Conservation (phyloP, 2,113 vertebrate genomes). For the Aptenodytes forsteri region DNA sequence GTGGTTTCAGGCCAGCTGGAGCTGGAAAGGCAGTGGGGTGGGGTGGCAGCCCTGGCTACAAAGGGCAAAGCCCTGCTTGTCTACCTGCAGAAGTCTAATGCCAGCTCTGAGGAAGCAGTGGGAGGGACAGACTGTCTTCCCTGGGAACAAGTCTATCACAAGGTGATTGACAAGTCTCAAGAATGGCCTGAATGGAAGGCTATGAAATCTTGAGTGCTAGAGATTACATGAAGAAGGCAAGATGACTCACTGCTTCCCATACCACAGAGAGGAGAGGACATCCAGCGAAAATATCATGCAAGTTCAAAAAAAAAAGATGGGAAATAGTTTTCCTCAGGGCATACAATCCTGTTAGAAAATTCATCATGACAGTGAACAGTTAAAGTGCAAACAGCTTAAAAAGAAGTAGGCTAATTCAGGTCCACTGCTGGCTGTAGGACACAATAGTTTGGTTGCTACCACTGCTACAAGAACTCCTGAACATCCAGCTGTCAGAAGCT, state of each 20-base stretch:
- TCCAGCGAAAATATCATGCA: not conserved
- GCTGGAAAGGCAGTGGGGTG: not conserved
- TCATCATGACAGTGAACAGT: not conserved
- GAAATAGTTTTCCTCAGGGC: not conserved
- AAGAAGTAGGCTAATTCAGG: not conserved
- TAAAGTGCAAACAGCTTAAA: not conserved
- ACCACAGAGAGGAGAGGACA: not conserved
- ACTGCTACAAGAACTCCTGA: not conserved
- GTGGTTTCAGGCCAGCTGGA: not conserved
- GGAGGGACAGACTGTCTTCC: not conserved
- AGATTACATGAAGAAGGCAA: not conserved
- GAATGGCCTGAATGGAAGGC: not conserved
- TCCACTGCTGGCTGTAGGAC: not conserved
- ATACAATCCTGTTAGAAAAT: not conserved
- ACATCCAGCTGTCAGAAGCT: not conserved
- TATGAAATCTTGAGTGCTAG: not conserved
- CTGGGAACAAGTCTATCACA: not conserved
- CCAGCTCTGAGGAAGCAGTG: not conserved
- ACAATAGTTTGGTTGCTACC: not conserved
- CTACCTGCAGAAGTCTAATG: not conserved
- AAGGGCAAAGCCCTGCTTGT: not conserved
- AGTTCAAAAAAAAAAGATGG: not conserved
- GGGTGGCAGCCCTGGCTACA: not conserved
- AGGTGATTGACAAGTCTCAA: not conserved
- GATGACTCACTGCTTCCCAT: not conserved